These are phyloP conservation scores for Ridgeia piscesae DNA, from an alignment of 1,140 invertebrate species.

Conservation along the genomic window DNA sequence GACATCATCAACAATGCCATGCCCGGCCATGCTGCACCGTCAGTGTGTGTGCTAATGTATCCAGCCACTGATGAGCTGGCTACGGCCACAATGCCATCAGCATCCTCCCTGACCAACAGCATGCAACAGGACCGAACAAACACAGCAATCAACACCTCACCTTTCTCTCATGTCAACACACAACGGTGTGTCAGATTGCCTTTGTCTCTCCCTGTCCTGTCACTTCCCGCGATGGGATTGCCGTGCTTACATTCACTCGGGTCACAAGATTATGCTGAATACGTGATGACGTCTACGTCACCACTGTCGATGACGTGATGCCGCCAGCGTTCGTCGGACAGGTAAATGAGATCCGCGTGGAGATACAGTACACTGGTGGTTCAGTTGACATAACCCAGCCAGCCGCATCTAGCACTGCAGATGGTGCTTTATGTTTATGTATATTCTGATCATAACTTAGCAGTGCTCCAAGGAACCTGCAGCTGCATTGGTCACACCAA, in stretches of 20 bases:
- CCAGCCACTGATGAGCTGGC: background rate
- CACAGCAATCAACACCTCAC: background rate
- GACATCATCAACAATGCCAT: background rate
- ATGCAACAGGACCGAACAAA: background rate
- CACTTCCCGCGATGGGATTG: background rate
- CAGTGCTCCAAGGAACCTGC: background rate
- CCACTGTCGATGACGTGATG: background rate
- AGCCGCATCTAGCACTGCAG: background rate
- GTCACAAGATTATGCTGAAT: background rate
- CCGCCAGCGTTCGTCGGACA: background rate
- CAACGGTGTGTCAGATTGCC: background rate
- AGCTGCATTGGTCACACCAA: background rate
- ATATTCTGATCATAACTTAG: background rate
- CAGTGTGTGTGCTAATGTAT: slow-evolving; percentile 1
- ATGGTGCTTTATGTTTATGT: background rate
- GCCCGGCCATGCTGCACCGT: background rate
- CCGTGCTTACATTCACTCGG: background rate
- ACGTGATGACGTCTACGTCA: background rate
- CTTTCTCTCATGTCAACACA: background rate
- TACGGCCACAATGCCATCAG: background rate
- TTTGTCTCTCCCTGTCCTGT: background rate
- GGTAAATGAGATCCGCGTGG: background rate
- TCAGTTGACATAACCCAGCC: background rate
- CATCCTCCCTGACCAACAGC: background rate
- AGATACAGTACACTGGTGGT: background rate